Evolutionary conservation across 1,140 invertebrate genomes (phyloP).

Genomic region (Tetragonula clypearis): DNA sequence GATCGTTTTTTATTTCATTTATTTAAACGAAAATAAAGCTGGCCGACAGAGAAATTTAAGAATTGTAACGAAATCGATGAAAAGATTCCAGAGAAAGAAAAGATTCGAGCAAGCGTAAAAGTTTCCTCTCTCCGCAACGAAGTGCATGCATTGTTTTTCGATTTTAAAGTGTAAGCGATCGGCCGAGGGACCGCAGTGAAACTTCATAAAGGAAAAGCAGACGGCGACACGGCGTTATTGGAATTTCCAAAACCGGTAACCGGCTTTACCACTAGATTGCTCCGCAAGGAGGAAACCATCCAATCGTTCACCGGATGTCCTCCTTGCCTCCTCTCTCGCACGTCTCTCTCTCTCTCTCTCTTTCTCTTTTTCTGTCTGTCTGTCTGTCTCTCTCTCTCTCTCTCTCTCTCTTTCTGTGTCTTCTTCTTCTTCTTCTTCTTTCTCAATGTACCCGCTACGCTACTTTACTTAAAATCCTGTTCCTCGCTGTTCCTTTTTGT

Average conservation of each 20-base stretch:
- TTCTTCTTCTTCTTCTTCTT: constrained; percentile 55
- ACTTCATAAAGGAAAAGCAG: constrained; percentile 51
- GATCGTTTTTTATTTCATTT: not conserved
- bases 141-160: not conserved
- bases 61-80: not conserved
- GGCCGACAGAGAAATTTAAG: not conserved
- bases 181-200: constrained; percentile 23
- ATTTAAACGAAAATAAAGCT: not conserved
- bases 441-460: constrained; percentile 52
- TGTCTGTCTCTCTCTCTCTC: constrained; percentile 3
- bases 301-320: constrained; percentile 79
- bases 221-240: constrained; percentile 68
- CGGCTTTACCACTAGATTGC: constrained; percentile 81
- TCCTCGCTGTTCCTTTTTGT: constrained; percentile 20
- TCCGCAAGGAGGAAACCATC: constrained; percentile 80
- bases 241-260: constrained; percentile 79
- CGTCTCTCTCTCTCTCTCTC: constrained; percentile 40
- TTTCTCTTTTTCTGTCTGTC: constrained; percentile 52
- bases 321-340: constrained; percentile 64
- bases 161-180: constrained; percentile 29
- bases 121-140: not conserved
- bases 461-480: constrained; percentile 37
- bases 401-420: constrained; percentile 42
- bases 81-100: not conserved
- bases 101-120: not conserved